Percentiles rank a stretch among this genome's conserved stretches.
These are phyloP conservation scores for Thamnophis sirtalis DNA, from an alignment of 2,113 vertebrate genomes.

Conservation along the genomic window DNA sequence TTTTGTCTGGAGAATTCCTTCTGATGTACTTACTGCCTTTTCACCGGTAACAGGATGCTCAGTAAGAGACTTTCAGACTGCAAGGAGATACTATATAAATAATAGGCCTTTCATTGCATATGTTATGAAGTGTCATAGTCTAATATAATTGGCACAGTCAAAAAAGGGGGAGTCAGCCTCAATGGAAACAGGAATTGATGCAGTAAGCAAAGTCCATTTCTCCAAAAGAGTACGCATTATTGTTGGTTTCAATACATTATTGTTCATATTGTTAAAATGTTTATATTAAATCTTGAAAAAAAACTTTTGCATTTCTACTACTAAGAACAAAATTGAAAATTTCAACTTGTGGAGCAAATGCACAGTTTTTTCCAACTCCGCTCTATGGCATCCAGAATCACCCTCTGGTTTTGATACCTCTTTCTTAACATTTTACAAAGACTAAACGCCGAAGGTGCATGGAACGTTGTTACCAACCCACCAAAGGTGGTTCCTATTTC, in stretches of 20 bases:
- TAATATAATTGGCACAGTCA: slow-evolving; percentile 26
- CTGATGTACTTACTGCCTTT: slow-evolving; percentile 23
- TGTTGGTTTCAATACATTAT: not conserved
- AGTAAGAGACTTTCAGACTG: slow-evolving; percentile 21
- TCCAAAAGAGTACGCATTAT: not conserved
- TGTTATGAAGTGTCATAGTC: slow-evolving; percentile 32
- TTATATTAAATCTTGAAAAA: not conserved
- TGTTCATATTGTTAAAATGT: not conserved
- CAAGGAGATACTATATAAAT: slow-evolving; percentile 7
- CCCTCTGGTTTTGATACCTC: not conserved
- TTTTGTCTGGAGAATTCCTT: slow-evolving; percentile 7
- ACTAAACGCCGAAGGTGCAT: too few relatives aligned
- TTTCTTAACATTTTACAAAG: not conserved
- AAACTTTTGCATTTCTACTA: not conserved
- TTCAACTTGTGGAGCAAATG: not conserved
- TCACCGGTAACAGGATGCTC: slow-evolving; percentile 28
- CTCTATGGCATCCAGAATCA: not conserved
- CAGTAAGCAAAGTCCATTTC: not conserved
- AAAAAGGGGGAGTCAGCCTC: slow-evolving; percentile 30
- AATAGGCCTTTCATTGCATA: slow-evolving; percentile 16
- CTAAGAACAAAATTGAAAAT: not conserved
- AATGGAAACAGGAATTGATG: slow-evolving; percentile 12
- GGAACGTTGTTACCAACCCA: too few relatives aligned
- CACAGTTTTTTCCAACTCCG: not conserved
- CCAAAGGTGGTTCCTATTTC: too few relatives aligned